Evolutionary conservation across 2,888 invertebrate species (phyloP).

Genomic region (Carabus problematicus): DNA sequence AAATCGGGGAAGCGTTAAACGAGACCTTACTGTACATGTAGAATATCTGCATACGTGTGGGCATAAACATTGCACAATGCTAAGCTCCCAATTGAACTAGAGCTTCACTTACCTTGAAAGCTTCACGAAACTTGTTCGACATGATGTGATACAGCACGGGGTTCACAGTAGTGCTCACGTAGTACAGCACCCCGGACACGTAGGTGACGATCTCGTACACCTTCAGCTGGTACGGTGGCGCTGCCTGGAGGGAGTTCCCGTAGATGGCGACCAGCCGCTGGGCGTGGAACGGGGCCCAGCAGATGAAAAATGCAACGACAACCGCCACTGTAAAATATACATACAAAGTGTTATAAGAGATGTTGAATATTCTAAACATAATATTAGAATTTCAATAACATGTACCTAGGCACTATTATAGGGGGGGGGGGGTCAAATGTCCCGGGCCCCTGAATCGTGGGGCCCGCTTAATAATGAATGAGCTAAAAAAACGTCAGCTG

Average conservation of each 20-base stretch:
- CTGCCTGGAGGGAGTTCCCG: conserved; percentile 50
- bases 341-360: neutral
- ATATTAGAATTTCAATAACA: neutral
- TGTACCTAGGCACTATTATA: no score
- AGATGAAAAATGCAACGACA: conserved; percentile 87
- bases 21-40: no score
- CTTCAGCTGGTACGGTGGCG: conserved; percentile 60
- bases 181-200: conserved; percentile 87
- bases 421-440: no score
- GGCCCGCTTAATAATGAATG: no score
- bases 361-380: neutral
- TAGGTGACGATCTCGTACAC: conserved; percentile 76
- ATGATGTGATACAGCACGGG: conserved; percentile 92
- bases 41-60: no score
- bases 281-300: conserved; percentile 93
- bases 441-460: no score
- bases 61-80: no score
- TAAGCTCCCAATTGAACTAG: no score
- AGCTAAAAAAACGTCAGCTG: no score
- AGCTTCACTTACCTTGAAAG: conserved; percentile 75
- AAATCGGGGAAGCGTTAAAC: no score
- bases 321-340: conserved; percentile 73
- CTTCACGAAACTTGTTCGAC: conserved; percentile 91
- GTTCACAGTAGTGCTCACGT: conserved; percentile 90
- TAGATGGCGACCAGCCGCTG: conserved; percentile 86